phyloP scores from a whole-genome alignment of 2,888 invertebrate species.

The Amitus sp. region DNA sequence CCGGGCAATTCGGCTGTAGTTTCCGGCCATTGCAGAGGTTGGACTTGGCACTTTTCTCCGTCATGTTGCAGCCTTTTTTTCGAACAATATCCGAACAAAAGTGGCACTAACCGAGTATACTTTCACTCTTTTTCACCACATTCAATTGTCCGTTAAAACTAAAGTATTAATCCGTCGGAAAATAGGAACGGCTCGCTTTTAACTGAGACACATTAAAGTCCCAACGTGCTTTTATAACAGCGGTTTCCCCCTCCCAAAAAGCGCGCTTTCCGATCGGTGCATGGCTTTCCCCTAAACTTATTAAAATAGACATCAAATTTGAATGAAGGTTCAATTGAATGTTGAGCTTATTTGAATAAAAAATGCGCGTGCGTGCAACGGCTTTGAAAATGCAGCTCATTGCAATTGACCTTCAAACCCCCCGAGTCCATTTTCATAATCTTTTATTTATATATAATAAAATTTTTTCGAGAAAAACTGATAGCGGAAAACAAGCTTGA shows the following conservation, averaged over 20 bases:
- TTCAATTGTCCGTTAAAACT: constrained; percentile 2
- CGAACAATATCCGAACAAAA: constrained; percentile 21
- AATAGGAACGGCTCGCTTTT: constrained; percentile 10
- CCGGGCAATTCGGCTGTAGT: constrained; percentile 65
- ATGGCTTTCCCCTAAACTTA: constrained; percentile 18
- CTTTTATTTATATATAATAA: too few relatives aligned
- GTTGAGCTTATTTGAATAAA: constrained; percentile 10
- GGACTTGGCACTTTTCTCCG: constrained; percentile 7
- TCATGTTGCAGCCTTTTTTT: constrained; percentile 15
- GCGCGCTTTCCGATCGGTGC: neutral
- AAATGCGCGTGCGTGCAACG: constrained; percentile 6
- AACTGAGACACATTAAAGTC: constrained; percentile 20
- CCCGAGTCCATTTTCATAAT: too few relatives aligned
- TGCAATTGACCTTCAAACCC: too few relatives aligned
- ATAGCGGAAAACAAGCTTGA: too few relatives aligned
- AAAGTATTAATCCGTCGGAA: constrained; percentile 4
- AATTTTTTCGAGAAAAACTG: too few relatives aligned
- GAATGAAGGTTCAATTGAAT: constrained; percentile 20
- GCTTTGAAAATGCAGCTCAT: too few relatives aligned
- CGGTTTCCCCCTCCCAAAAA: constrained; percentile 21
- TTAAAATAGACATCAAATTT: constrained; percentile 30
- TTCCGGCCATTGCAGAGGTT: constrained; percentile 53
- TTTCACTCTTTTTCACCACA: constrained; percentile 21
- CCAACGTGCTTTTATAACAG: constrained; percentile 33
- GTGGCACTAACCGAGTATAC: constrained; percentile 13